Conservation (phyloP, 2,888 invertebrate species). For the Villa cingulata region DNA sequence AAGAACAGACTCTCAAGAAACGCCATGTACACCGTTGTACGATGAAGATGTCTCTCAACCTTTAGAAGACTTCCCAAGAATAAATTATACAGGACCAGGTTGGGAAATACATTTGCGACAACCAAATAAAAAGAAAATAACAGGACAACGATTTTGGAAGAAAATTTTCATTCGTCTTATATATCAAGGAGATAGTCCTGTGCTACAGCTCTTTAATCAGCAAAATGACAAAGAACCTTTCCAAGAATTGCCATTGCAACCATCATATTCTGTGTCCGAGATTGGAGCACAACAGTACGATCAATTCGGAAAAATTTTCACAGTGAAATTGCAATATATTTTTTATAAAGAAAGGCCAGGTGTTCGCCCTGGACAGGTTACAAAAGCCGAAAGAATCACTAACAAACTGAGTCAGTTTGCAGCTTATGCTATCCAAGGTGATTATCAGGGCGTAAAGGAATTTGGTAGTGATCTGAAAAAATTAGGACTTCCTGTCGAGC, state of each 20-base stretch:
- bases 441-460: constrained; percentile 86
- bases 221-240: constrained; percentile 80
- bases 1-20: constrained; percentile 54
- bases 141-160: constrained; percentile 94
- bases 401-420: constrained; percentile 88
- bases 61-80: constrained; percentile 78
- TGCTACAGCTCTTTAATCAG: constrained; percentile 72
- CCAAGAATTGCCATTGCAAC: constrained; percentile 86
- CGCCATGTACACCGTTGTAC: constrained; percentile 83
- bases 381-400: constrained; percentile 82
- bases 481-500: constrained; percentile 89
- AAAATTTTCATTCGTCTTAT: constrained; percentile 79
- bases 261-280: constrained; percentile 91
- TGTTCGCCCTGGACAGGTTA: constrained; percentile 85
- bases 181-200: constrained; percentile 65
- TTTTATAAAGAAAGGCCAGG: constrained; percentile 98
- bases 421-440: constrained; percentile 84
- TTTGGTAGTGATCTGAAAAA: constrained; percentile 87
- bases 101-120: constrained; percentile 96
- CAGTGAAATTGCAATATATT: constrained; percentile 86
- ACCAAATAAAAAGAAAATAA: constrained; percentile 92
- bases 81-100: constrained; percentile 62
- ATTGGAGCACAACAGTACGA: constrained; percentile 96
- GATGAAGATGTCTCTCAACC: constrained; percentile 90
- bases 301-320: constrained; percentile 98